Conservation (phyloP, 2,113 vertebrate genomes). For the Seriola rivoliana region DNA sequence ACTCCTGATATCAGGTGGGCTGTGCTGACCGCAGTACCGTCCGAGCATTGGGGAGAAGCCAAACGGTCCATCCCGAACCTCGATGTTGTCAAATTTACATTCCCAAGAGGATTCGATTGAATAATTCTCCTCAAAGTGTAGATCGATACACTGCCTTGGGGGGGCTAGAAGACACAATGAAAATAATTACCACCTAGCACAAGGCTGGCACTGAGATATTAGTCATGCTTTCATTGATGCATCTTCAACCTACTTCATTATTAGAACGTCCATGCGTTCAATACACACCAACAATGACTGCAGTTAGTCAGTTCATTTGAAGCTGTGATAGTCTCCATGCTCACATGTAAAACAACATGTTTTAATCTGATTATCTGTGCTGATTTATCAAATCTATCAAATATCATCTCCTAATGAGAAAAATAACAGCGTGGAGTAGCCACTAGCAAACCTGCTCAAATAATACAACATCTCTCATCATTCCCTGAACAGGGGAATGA, state of each 20-base stretch:
- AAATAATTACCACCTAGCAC: constrained; percentile 54
- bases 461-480: constrained; percentile 7
- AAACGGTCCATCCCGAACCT: constrained; percentile 98
- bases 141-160: constrained; percentile 97
- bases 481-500: neutral
- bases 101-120: constrained; percentile 99
- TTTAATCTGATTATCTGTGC: constrained; percentile 32
- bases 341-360: constrained; percentile 24
- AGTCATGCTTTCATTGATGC: constrained; percentile 46
- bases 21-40: constrained; percentile 97
- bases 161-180: constrained; percentile 86
- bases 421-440: constrained; percentile 22
- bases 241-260: constrained; percentile 49
- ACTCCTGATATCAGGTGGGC: constrained; percentile 96
- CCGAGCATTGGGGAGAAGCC: constrained; percentile 98
- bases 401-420: neutral
- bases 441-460: constrained; percentile 10
- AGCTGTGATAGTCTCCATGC: constrained; percentile 8
- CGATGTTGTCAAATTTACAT: constrained; percentile 99
- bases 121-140: constrained; percentile 98
- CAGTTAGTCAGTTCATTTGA: constrained; percentile 30
- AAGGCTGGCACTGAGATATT: constrained; percentile 36
- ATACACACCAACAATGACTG: constrained; percentile 22
- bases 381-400: constrained; percentile 27
- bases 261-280: constrained; percentile 15